Percentiles rank a stretch among this genome's conserved stretches.
These are phyloP conservation scores for Adoxophyes honmai DNA, from an alignment of 1,140 invertebrate species.

Conservation along the genomic window DNA sequence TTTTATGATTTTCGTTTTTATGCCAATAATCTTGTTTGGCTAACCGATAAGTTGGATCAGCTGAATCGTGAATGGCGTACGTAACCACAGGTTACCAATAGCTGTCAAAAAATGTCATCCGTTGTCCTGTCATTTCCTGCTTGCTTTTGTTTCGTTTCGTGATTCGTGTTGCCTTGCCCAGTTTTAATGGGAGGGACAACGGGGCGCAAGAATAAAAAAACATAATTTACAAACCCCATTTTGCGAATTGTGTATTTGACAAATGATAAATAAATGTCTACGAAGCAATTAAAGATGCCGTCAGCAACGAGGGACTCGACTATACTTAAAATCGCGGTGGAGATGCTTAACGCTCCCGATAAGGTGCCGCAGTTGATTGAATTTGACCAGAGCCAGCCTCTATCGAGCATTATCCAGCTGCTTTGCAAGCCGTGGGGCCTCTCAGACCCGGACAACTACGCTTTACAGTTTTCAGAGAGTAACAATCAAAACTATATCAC, in stretches of 20 bases:
- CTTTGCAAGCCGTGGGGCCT: slow-evolving; percentile 92
- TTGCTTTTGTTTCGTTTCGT: neutral
- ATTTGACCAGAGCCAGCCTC: slow-evolving; percentile 93
- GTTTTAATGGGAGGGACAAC: slow-evolving; percentile 11
- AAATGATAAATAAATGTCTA: slow-evolving; percentile 71
- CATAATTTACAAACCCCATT: neutral
- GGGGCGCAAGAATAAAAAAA: neutral
- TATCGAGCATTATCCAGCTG: slow-evolving; percentile 90
- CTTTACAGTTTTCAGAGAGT: slow-evolving; percentile 91
- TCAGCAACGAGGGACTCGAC: slow-evolving; percentile 83
- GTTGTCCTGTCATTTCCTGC: slow-evolving; percentile 12
- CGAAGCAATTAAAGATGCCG: slow-evolving; percentile 71
- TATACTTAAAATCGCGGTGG: slow-evolving; percentile 94
- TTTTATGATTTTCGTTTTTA: too few relatives aligned
- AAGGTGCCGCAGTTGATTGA: slow-evolving; percentile 90
- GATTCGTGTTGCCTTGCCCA: slow-evolving; percentile 7
- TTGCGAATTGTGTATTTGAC: slow-evolving; percentile 27
- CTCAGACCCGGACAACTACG: slow-evolving; percentile 88
- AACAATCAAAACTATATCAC: slow-evolving; percentile 96
- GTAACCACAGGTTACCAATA: too few relatives aligned
- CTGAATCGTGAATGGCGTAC: neutral
- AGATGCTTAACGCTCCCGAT: slow-evolving; percentile 83
- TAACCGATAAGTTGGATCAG: too few relatives aligned
- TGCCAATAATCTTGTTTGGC: too few relatives aligned
- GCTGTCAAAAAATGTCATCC: slow-evolving; percentile 5